Percentiles rank a stretch among this genome's conserved stretches.
Conservation (phyloP, 2,113 vertebrate genomes). For the Puntigrus tetrazona region DNA sequence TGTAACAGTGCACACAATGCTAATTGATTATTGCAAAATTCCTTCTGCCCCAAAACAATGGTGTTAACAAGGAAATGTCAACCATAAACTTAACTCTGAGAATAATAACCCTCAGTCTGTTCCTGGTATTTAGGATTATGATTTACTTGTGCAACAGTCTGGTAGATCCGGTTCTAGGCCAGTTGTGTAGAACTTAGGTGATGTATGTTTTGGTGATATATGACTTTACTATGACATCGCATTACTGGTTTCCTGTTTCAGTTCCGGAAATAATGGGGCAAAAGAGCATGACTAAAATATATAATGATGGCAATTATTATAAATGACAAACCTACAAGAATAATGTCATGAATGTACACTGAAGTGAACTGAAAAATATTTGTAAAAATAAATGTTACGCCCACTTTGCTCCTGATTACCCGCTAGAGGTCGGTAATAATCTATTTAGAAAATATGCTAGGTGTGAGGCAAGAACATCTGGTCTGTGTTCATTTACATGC, state of each 20-base stretch:
- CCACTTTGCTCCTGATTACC: background rate
- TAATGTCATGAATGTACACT: background rate
- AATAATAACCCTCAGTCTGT: background rate
- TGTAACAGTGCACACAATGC: background rate
- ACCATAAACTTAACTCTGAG: background rate
- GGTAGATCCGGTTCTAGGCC: background rate
- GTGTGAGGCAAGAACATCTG: background rate
- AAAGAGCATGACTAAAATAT: background rate
- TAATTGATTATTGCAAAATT: background rate
- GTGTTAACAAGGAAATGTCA: background rate
- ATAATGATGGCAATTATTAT: no score
- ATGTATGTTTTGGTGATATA: background rate
- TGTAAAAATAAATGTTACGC: background rate
- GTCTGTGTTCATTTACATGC: background rate
- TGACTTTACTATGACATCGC: background rate
- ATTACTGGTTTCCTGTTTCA: background rate
- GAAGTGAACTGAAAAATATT: background rate
- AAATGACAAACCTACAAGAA: background rate
- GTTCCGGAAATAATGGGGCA: background rate
- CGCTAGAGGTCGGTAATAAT: background rate
- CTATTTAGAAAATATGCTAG: background rate
- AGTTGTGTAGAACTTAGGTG: background rate
- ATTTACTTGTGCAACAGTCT: background rate
- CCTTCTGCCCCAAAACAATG: background rate
- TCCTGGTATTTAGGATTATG: background rate